Base-by-base conservation (phyloP, 2,797 vertebrate species). In the Benthosema pterotum region DNA sequence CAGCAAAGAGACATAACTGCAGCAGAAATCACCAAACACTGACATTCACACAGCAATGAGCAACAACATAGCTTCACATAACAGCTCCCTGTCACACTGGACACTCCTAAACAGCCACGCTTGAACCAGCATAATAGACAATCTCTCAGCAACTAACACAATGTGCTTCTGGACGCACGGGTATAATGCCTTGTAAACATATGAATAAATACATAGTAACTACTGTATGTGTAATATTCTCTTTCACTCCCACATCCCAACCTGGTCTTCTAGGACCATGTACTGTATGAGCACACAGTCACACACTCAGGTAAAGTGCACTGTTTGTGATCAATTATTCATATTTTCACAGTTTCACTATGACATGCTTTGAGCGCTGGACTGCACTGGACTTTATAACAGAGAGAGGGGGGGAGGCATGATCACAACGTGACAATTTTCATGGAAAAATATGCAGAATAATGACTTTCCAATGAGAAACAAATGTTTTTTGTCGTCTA, bases 181-280 rank as follows among this genome's bases (percentile, higher is more conserved):
- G 8, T 32, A 55, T 48, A 65, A n/a, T 18, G 32, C 57, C 50
- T 18, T 68, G 12, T 28, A 52, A 63, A 63, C 19, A 9, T 5
- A 55, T 77, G 42, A 67, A 61, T 57, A 47, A 32, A 14, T 57
- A 62, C 59, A 69, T 60, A 58, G 71, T 63, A 14, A 48, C 4
- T 43, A n/a, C n/a, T n/a, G n/a, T n/a, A 16, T 13, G 42, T 25
- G 17, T 67, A 52, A 58, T 28, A 18, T 50, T 65, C 22, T 67
- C 45, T 63, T 5, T 43, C 9, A 6, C n/a, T 28, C 53, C 1
- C 1, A 49, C 50, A 55, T 50, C 48, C 42, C 17, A 18, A 15
- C 12, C 51, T 50, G 43, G n/a, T 60, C 50, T 25, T 62, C 50
- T 25, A 46, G n/a, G 63, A 16, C 13, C 22, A 25, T 25, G 22